A percentile compares a stretch with the other conserved stretches of the same genome.
phyloP scores from a whole-genome alignment of 2,888 invertebrate genomes.

The Macrophya annulata region DNA sequence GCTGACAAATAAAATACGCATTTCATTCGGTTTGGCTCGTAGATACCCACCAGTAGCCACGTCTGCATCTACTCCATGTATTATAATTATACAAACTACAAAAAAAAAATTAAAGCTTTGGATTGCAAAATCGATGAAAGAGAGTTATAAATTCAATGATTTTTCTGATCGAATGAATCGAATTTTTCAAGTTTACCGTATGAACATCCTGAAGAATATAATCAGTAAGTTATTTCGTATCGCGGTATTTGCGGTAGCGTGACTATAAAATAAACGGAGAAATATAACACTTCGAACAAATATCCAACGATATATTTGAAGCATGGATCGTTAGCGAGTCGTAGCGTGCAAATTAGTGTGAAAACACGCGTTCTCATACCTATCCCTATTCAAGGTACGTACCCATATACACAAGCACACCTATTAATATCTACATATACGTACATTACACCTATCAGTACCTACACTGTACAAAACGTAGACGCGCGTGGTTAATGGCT shows the following conservation, averaged over 20 bases:
- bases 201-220: background rate
- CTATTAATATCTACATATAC: constrained; percentile 26
- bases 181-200: background rate
- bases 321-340: constrained; percentile 49
- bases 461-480: background rate
- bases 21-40: background rate
- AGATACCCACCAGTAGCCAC: background rate
- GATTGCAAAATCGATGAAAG: background rate
- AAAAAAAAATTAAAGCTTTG: background rate
- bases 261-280: constrained; percentile 26
- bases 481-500: constrained; percentile 40
- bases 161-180: background rate
- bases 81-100: background rate
- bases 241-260: background rate
- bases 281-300: constrained; percentile 27
- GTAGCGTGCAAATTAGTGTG: constrained; percentile 53
- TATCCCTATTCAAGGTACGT: background rate
- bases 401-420: background rate
- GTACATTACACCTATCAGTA: background rate
- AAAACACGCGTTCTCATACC: constrained; percentile 41
- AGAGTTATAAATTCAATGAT: background rate
- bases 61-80: background rate
- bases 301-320: constrained; percentile 27
- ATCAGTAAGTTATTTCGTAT: background rate
- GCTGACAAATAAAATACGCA: constrained; percentile 30